Conservation (phyloP, 2,797 vertebrate species). For the Manis crassicaudata region DNA sequence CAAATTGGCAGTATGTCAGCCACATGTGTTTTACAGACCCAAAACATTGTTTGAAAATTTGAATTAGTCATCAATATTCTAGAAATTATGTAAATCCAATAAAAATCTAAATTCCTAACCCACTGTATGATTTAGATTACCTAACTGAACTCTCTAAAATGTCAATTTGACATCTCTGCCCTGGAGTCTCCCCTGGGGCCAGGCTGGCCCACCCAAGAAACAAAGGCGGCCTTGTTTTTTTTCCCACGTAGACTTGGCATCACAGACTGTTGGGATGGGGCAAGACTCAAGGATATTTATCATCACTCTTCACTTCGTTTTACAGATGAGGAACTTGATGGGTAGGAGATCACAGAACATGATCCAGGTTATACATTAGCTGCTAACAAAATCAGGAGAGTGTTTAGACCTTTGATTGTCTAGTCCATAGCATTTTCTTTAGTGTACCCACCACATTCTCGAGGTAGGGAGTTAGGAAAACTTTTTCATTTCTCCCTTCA, state of each 20-base stretch:
- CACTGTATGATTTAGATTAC: slow-evolving; percentile 12
- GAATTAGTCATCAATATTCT: background rate
- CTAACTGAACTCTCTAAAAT: background rate
- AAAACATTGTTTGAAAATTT: background rate
- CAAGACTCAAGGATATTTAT: background rate
- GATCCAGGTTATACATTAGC: background rate
- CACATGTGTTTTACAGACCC: background rate
- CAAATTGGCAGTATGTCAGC: background rate
- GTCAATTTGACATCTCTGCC: background rate
- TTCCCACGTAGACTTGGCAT: background rate
- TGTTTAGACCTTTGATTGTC: background rate
- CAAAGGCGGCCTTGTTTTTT: background rate
- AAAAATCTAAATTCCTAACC: background rate
- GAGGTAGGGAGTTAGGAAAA: background rate
- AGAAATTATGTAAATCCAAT: background rate
- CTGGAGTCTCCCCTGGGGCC: background rate
- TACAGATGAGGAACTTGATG: background rate
- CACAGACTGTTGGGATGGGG: background rate
- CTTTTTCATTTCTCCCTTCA: background rate
- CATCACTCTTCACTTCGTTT: background rate
- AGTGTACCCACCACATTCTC: background rate
- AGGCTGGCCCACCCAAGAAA: background rate
- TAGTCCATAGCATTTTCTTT: background rate
- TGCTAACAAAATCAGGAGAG: background rate
- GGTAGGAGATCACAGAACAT: background rate